Base-by-base conservation (phyloP, 2,113 vertebrate genomes). In the Epinephelus fuscoguttatus region DNA sequence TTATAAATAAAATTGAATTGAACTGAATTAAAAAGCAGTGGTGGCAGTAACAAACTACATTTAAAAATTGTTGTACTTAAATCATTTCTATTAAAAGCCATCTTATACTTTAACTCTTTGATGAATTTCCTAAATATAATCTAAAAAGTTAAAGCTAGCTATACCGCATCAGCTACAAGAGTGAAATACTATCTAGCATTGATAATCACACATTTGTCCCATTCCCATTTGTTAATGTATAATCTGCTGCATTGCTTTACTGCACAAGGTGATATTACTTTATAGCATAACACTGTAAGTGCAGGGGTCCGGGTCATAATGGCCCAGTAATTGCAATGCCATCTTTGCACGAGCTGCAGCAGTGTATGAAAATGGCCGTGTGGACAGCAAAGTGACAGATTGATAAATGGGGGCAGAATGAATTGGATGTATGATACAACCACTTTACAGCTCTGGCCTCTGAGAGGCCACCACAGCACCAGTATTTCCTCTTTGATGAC, bases 361-460 rank as follows among this genome's bases (percentile, higher is more conserved):
- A 30, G 64, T 52, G 9, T 52, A 13, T 61, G 78, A 88, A 85
- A n/a, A 47, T 75, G 67, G 70, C 88, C 84, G 45, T 12, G 81
- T 86, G 76, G 83, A 86, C 76, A 85, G 76, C 68, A 67, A 47
- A 33, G 70, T 72, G 64, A 85, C 84, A 82, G 80, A 33, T 57
- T 93, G 90, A 93, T 89, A 62, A 81, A 93, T 82, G 82, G 61
- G 80, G 81, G 71, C 84, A 75, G 70, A 87, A 89, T 79, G 56
- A 90, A 88, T 49, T 33, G 82, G 76, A 50, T 78, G 79, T 74
- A 57, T 86, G 84, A 89, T 89, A 92, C 81, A 82, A 57, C 67
- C 33, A 11, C 69, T 78, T 63, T 59, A 75, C 77, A 47, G 70
- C 69, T 73, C 57, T 8, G 40, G 56, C 11, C 67, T 85, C 66